Evolutionary conservation across 2,113 vertebrate species (phyloP), one percentile per base, ranked within the genome.

Genomic region (Sialia sialis): DNA sequence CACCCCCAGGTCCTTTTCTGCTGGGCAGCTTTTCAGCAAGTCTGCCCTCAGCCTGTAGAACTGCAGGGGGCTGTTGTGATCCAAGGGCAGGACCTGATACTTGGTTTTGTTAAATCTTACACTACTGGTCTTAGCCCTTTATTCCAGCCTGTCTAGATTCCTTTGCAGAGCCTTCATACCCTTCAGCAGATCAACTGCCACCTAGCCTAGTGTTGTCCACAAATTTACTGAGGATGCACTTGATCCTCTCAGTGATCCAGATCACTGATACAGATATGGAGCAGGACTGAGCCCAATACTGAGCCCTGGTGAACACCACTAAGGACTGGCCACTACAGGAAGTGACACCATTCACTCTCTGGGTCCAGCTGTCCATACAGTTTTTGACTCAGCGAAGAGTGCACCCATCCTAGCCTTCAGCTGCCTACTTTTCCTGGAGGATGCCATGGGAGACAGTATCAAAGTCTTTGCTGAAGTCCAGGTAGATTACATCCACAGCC

Each of bases 61-160:
- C 39, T 55, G 25, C 29, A 5, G 2, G 16, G 12, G 8, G 0
- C 7, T 54, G 27, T 3, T 34, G 39, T 25, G 55, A 54, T 19
- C n/a, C 22, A 38, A 13, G 13, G 11, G 8, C 39, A 23, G 27
- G 0, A n/a, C 5, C 8, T 1, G 4, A 1, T 23, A 55, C 19
- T 48, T 21, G 48, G 39, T 25, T 34, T 46, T 70, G 39, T 34
- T 70, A 13, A 62, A 63, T 13, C 48, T 39, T 56, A 48, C 6
- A 39, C 27, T 6, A 1, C 7, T 55, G 56, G 6, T n/a, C 30
- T 30, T 21, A 19, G 56, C 29, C 34, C 66, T 15, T 30, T 0
- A 13, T 55, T 34, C 25, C 23, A 70, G 34, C 56, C 41, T 55
- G 20, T 30, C 30, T 41, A 48, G 30, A 55, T 17, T 16, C 39